Evolutionary conservation across 1,140 invertebrate species (phyloP), one percentile per base, ranked within the genome.

Genomic region (Scaptodrosophila lebanonensis): DNA sequence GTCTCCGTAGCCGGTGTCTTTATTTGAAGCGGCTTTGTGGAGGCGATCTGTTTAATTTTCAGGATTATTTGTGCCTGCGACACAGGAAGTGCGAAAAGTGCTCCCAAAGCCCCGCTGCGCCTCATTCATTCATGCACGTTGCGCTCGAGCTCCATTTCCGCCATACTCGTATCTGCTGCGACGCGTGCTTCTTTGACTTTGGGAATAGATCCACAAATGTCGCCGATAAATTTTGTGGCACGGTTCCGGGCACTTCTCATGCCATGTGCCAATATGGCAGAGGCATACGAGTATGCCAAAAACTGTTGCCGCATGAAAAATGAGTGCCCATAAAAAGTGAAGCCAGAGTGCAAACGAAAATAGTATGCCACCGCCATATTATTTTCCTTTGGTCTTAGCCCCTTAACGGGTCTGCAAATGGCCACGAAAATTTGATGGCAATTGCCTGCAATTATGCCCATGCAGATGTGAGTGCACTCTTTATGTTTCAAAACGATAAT

Each of bases 141-240:
- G 50, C 65, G 73, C 60, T 66, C 73, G 56, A 75, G 65, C 75
- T 56, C 75, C 58, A 82, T 70, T 79, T 82, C 75, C 69, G 73
- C 62, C 60, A 40, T 61, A 49, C n/a, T n/a, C n/a, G n/a, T n/a
- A n/a, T n/a, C n/a, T 43, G 68, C 49, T 36, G 29, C 43, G 30
- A 30, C 7, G 22, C 45, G 7, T 30, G 35, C 47, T 9, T 22
- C 36, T 9, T 11, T 9, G 16, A 12, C 7, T 18, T 3, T 22
- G 18, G n/a, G 3, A n/a, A n/a, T n/a, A n/a, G n/a, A 11, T 13
- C 18, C 45, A 47, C 73, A 79, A 79, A 75, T 79, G 75, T 79
- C 70, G 75, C 69, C 75, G 61, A 79, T 82, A 79, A 79, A 79
- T 79, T 79, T 66, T 42, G 43, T 9, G 22, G 3, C 22, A 25